A percentile compares a stretch with the other conserved stretches of the same genome.
Evolutionary conservation across 1,140 invertebrate species (phyloP).

Genomic region (Sinella curviseta): DNA sequence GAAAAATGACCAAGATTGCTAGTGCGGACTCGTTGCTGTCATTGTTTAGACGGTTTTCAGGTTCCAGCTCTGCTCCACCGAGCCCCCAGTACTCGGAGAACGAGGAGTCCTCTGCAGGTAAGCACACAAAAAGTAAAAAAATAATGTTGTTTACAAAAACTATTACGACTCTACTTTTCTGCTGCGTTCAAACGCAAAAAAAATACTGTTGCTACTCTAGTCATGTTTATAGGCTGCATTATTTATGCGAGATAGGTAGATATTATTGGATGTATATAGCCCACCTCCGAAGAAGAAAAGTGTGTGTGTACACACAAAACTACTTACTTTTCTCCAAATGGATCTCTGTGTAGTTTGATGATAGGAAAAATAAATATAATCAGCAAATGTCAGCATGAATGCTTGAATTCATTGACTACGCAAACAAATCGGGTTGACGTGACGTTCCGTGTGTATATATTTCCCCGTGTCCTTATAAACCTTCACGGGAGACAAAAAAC

Average conservation of each 20-base stretch:
- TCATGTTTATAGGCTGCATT: no score
- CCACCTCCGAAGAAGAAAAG: background rate
- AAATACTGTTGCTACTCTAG: no score
- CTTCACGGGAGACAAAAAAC: no score
- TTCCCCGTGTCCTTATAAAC: no score
- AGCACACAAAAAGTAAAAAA: background rate
- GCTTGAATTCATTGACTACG: background rate
- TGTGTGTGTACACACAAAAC: background rate
- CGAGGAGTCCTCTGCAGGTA: constrained; percentile 50
- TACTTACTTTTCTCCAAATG: no score
- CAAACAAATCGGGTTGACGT: background rate
- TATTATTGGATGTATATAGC: no score
- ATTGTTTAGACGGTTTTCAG: constrained; percentile 62
- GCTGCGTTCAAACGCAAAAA: no score
- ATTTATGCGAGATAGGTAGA: no score
- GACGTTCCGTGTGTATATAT: no score
- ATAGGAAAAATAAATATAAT: constrained; percentile 3
- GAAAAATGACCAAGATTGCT: constrained; percentile 61
- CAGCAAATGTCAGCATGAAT: background rate
- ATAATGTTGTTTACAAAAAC: background rate
- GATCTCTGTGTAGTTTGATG: background rate
- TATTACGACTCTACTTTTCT: background rate
- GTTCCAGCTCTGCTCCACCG: constrained; percentile 51
- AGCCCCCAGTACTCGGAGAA: constrained; percentile 60
- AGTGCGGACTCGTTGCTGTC: constrained; percentile 73